A percentile compares a stretch with the other conserved stretches of the same genome.
These are phyloP conservation scores for Rousettus leschenaultii DNA, from an alignment of 2,113 vertebrate species.

Conservation along the genomic window DNA sequence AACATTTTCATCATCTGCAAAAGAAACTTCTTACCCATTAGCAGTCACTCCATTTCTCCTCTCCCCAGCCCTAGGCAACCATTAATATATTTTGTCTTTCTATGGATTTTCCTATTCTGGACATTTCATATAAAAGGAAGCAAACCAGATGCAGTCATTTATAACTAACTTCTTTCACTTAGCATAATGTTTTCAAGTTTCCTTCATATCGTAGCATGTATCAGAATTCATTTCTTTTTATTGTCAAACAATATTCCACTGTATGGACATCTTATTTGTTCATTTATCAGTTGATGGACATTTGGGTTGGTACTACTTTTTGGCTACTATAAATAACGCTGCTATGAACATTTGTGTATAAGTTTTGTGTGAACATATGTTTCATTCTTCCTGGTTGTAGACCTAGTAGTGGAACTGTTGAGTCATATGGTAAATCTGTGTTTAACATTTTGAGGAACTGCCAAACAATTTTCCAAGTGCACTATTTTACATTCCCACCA, in stretches of 20 bases:
- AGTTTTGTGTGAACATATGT: neutral
- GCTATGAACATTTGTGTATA: neutral
- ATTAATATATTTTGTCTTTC: neutral
- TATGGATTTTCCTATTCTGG: neutral
- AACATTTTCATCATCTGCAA: neutral
- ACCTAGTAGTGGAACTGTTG: neutral
- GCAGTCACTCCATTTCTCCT: neutral
- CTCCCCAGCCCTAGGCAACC: neutral
- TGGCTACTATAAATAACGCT: neutral
- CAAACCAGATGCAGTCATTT: neutral
- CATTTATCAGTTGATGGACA: neutral
- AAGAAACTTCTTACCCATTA: neutral
- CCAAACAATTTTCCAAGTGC: neutral
- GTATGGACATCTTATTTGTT: neutral
- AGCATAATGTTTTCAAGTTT: neutral
- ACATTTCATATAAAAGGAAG: neutral
- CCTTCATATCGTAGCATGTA: neutral
- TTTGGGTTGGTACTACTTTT: neutral
- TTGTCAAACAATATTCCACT: neutral
- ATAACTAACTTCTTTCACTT: neutral
- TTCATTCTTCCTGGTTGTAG: neutral
- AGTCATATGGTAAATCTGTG: constrained; percentile 7
- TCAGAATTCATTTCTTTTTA: neutral
- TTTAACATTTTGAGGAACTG: constrained; percentile 1
- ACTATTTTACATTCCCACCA: neutral